Base-by-base conservation (phyloP, 2,797 vertebrate genomes). In the Microhierax caerulescens region DNA sequence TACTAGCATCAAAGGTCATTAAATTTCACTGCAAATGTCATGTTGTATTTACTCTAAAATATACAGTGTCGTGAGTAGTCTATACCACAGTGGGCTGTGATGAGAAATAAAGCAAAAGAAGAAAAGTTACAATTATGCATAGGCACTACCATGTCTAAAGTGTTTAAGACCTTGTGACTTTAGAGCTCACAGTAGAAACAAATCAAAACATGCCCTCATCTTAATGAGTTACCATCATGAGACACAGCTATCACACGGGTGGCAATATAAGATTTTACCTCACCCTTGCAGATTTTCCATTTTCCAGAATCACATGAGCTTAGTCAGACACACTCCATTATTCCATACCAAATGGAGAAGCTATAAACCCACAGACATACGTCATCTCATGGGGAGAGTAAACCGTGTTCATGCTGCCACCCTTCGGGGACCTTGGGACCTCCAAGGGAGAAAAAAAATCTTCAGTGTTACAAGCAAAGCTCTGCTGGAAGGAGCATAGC, bases 301-400 rank as follows among this genome's bases (percentile, higher is more conserved):
- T 87, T 84, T 72, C 59, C 59, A 89, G n/a, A 83, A 57, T 19
- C 81, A 27, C 39, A 30, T 0, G 3, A 72, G 37, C 36, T 93
- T 79, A 74, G 59, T 82, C 48, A 56, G n/a, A 32, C 34, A 45
- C 34, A 82, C 45, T 79, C 64, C 11, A 18, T 20, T 68, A 54
- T 48, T 80, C 77, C 36, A 0, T 19, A 54, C 9, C 67, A 51
- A 67, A 37, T 1, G 30, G 59, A 87, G 67, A 78, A 85, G 45
- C 27, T 50, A 13, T n/a, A 50, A 82, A 45, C 16, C 28, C 69
- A 27, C 37, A 45, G 48, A 53, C 0, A 0, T 60, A 53, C 0
- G 0, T 60, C 57, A 48, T 3, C 39, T 41, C 63, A 6, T 4
- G 45, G 7, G 0, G 2, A 68, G 3, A 60, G 13, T 25, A 91